Evolutionary conservation across 92 coral and sea anemone species (phyloP), one percentile per base, ranked within the genome.

Genomic region (Umimayanthus chanpuru): DNA sequence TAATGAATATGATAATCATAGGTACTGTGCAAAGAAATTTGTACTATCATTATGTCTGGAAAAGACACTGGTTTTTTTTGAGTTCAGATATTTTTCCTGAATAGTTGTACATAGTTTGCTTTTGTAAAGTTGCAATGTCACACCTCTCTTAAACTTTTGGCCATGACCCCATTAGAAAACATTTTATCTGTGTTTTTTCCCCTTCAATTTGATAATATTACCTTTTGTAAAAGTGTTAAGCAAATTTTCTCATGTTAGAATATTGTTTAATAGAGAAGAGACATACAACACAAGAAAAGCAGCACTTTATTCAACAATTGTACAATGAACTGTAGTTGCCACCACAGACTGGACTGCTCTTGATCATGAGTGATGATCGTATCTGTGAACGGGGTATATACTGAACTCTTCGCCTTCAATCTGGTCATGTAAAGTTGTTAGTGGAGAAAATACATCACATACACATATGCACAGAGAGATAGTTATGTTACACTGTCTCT

Each of bases 381-480:
- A 73, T 73, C 39, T 21, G 16, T 39, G 40, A 73, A 73, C 36
- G 50, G 23, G 47, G 9, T 75, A 9, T 39, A 75, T 11, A 1
- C 44, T 39, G 79, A 38, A 75, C 53, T 43, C 79, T 20, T 6
- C 44, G 39, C 15, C 50, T 75, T 74, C 26, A 12, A 4, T 74
- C 79, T 75, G 36, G 79, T 75, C 3, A n/a, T 18, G 68, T 75
- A 43, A 39, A 75, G 50, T 75, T 75, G 79, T 75, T 75, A 75
- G 79, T 75, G 30, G 50, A 75, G 79, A 75, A 38, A 11, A 39
- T 1, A 39, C 77, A 28, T 1, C 77, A 30, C 32, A 6, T 9
- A 29, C 21, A 16, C 9, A 43, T 43, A 43, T 43, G 49, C 49
- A 43, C 64, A 55, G 64, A 55, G 16, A 55, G 20, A 55, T 15